A percentile compares a stretch with the other conserved stretches of the same genome.
phyloP scores from a whole-genome alignment of 2,113 vertebrate genomes.

The Corapipo altera region DNA sequence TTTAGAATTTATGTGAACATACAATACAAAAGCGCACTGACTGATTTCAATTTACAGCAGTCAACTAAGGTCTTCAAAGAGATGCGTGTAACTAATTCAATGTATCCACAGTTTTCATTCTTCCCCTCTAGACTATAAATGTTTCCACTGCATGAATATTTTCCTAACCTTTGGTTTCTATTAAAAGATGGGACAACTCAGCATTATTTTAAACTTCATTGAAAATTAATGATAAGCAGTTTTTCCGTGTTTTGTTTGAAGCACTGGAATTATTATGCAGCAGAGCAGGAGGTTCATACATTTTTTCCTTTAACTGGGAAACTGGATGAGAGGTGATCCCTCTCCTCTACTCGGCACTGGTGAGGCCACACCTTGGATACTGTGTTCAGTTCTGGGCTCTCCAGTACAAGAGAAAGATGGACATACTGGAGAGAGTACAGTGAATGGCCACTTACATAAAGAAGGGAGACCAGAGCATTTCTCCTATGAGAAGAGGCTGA shows the following conservation, averaged over 20 bases:
- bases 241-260: neutral
- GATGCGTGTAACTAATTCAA: neutral
- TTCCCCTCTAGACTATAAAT: neutral
- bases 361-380: neutral
- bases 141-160: neutral
- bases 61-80: neutral
- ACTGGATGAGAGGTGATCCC: neutral
- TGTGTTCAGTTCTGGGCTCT: neutral
- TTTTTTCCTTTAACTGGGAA: neutral
- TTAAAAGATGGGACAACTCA: neutral
- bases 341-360: neutral
- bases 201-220: neutral
- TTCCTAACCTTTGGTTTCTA: neutral
- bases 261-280: neutral
- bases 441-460: neutral
- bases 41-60: neutral
- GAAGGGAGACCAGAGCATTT: neutral
- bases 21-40: neutral
- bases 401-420: neutral
- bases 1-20: neutral
- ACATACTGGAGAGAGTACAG: neutral
- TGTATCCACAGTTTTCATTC: neutral
- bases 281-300: fast-evolving
- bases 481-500: neutral
- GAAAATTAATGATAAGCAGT: neutral